Percentiles rank a stretch among this genome's conserved stretches.
These are phyloP conservation scores for Pogonomyrmex barbatus DNA, from an alignment of 1,140 invertebrate genomes.

Conservation along the genomic window DNA sequence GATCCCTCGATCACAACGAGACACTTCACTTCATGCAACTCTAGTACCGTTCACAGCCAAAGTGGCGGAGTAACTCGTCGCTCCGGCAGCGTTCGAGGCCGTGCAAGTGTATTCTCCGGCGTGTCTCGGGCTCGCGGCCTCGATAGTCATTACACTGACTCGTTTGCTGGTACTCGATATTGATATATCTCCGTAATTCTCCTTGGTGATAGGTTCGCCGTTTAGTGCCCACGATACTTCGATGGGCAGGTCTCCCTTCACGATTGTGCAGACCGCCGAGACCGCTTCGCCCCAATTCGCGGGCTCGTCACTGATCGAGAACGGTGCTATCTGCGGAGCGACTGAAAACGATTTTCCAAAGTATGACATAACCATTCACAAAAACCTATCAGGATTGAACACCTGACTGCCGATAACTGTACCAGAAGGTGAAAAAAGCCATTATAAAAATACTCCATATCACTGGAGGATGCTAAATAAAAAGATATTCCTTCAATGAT, in stretches of 20 bases:
- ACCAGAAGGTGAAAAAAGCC: neutral
- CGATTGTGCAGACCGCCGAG: conserved; percentile 89
- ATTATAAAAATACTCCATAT: neutral
- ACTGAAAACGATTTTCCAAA: conserved; percentile 80
- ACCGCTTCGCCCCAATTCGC: conserved; percentile 88
- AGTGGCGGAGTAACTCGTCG: conserved; percentile 88
- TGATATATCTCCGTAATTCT: conserved; percentile 72
- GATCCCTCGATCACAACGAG: conserved; percentile 48
- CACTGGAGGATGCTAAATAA: neutral
- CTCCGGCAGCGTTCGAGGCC: conserved; percentile 90
- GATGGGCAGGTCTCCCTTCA: conserved; percentile 90
- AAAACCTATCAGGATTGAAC: neutral
- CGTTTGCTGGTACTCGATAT: conserved; percentile 87
- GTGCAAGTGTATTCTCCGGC: conserved; percentile 93
- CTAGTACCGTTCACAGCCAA: conserved; percentile 90
- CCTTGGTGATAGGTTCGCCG: conserved; percentile 78
- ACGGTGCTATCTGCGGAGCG: conserved; percentile 86
- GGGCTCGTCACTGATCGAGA: conserved; percentile 88
- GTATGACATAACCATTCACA: neutral
- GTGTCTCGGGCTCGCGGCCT: conserved; percentile 91
- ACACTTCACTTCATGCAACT: conserved; percentile 60
- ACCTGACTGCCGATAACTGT: neutral
- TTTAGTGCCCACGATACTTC: conserved; percentile 89
- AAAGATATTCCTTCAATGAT: neutral
- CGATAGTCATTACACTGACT: conserved; percentile 91